phyloP scores from a whole-genome alignment of 1,140 invertebrate genomes.

The Andrena cerasifolii region DNA sequence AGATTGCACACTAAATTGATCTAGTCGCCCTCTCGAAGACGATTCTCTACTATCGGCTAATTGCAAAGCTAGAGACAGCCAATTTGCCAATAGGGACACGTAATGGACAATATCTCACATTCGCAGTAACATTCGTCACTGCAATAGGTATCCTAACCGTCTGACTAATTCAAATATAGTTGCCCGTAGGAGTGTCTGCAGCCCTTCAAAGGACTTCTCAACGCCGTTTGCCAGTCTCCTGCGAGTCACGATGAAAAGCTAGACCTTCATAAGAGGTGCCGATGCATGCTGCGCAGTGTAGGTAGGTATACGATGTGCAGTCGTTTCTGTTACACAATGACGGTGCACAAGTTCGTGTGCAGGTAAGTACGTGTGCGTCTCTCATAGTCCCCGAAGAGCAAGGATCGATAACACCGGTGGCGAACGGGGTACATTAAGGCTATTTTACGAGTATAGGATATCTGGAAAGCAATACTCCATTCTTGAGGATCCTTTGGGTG shows the following conservation, averaged over 20 bases:
- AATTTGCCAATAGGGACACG: neutral
- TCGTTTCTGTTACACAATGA: neutral
- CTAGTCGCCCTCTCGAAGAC: no score
- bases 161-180: constrained; percentile 16
- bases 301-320: neutral
- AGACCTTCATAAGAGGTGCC: constrained; percentile 34
- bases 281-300: constrained; percentile 24
- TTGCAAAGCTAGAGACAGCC: no score
- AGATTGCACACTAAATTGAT: no score
- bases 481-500: constrained; percentile 64
- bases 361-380: neutral
- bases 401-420: constrained; percentile 61
- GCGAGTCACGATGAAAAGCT: constrained; percentile 28
- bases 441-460: constrained; percentile 70
- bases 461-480: constrained; percentile 70
- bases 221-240: constrained; percentile 17
- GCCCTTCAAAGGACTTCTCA: constrained; percentile 16
- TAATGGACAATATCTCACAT: neutral
- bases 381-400: constrained; percentile 37
- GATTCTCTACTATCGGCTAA: no score
- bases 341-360: neutral
- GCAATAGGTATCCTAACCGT: constrained; percentile 8
- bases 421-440: constrained; percentile 64
- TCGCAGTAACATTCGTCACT: neutral
- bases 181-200: neutral